Conservation (phyloP, 2,113 vertebrate genomes). For the Rutilus rutilus region DNA sequence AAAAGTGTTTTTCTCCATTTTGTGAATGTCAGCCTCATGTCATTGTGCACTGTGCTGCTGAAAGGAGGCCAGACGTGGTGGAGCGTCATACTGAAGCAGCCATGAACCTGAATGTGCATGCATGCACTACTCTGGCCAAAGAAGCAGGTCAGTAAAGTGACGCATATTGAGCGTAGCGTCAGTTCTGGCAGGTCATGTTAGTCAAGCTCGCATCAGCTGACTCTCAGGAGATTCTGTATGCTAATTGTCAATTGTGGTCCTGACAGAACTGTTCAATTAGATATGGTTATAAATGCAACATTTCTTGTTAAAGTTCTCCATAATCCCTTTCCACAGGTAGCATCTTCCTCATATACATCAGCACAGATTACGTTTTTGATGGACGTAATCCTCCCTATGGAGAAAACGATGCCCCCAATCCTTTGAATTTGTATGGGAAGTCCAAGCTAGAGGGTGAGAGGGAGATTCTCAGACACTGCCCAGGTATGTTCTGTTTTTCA, state of each 20-base stretch:
- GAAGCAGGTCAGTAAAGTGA: constrained; percentile 83
- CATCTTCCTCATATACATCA: constrained; percentile 91
- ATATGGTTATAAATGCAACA: neutral
- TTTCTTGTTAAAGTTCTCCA: neutral
- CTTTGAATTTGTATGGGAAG: constrained; percentile 91
- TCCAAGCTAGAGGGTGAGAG: constrained; percentile 93
- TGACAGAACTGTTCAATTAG: neutral
- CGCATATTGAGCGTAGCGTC: too few relatives aligned
- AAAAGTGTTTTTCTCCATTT: constrained; percentile 11
- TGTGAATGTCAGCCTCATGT: constrained; percentile 83
- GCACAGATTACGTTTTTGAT: constrained; percentile 96
- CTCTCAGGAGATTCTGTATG: too few relatives aligned
- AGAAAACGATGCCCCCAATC: constrained; percentile 87
- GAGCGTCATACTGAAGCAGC: constrained; percentile 88
- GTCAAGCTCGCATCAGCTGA: too few relatives aligned
- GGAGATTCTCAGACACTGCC: constrained; percentile 84
- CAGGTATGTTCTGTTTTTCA: constrained; percentile 76
- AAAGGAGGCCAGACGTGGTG: constrained; percentile 93
- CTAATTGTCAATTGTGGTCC: too few relatives aligned
- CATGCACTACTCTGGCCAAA: constrained; percentile 87
- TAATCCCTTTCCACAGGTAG: constrained; percentile 62
- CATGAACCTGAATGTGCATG: constrained; percentile 89
- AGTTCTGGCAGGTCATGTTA: too few relatives aligned
- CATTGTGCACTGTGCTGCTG: constrained; percentile 94
- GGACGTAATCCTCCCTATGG: constrained; percentile 91